phyloP scores from a whole-genome alignment of 2,797 vertebrate genomes.

The Diplodus sargus region DNA sequence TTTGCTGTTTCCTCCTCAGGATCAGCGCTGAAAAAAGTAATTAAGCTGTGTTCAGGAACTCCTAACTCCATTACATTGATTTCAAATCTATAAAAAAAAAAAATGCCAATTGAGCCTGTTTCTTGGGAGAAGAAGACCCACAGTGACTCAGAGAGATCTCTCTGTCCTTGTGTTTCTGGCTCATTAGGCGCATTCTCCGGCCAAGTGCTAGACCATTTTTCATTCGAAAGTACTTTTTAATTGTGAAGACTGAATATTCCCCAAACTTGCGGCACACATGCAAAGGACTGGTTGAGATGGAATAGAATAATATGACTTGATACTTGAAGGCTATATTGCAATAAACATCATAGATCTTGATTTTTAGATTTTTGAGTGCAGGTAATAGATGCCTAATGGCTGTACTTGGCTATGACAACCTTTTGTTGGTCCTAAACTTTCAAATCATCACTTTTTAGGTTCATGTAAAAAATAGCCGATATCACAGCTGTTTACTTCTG shows the following conservation, averaged over 20 bases:
- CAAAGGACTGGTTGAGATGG: background rate
- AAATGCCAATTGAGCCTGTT: constrained; percentile 52
- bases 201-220: constrained; percentile 4
- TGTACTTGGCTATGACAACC: too few relatives aligned
- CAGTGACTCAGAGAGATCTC: constrained; percentile 23
- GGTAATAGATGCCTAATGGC: too few relatives aligned
- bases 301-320: too few relatives aligned
- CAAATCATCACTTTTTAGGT: too few relatives aligned
- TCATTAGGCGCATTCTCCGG: constrained; percentile 39
- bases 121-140: constrained; percentile 41
- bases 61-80: constrained; percentile 71
- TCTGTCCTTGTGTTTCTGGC: constrained; percentile 21
- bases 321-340: too few relatives aligned
- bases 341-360: too few relatives aligned
- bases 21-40: constrained; percentile 69
- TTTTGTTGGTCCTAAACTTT: too few relatives aligned
- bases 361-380: too few relatives aligned
- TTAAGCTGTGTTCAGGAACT: constrained; percentile 73
- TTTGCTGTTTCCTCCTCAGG: constrained; percentile 64
- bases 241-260: constrained; percentile 10
- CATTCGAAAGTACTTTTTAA: background rate
- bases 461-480: too few relatives aligned
- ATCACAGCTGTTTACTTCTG: too few relatives aligned
- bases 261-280: background rate
- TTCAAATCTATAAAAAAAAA: constrained; percentile 62